Evolutionary conservation across 2,113 vertebrate genomes (phyloP), one percentile per base, ranked within the genome.

Genomic region (Gyps fulvus): DNA sequence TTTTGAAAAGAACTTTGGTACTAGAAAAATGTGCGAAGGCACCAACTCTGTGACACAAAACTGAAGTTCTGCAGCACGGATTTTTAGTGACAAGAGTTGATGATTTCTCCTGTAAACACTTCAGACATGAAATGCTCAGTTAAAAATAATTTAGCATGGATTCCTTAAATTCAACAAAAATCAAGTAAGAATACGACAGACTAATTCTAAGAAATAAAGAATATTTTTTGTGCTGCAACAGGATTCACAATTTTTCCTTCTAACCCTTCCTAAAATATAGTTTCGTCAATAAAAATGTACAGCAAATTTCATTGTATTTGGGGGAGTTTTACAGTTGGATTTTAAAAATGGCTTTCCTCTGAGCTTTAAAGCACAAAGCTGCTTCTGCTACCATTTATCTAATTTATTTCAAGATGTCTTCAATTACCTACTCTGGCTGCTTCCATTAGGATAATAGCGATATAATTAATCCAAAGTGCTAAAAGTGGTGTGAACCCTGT

Each of bases 381-480:
- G 42, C 55, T 86, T 83, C 76, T 91, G 45, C 45, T 89, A 58
- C 49, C 58, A 77, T 45, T 95, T 85, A 95, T 79, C 85, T 87
- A 11, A 91, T 95, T 96, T 94, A 88, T 73, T 93, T 96, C 82
- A 94, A 94, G 93, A 94, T 76, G 74, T 47, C 85, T 94, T 92
- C 80, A 95, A 92, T 92, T 96, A 93, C 50, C 62, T 88, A 66
- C 66, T 65, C 71, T 27, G 38, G 62, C 74, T 87, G 58, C 22
- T 90, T 83, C 85, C 79, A 90, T 93, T 93, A 96, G 29, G 59
- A 38, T 92, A 95, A 95, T 36, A 93, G 80, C 26, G 36, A 80
- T 66, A 58, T 88, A 88, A 95, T 93, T 91, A 97, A 94, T 34
- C 77, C 49, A 57, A 93, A 95, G 72, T 52, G 59, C 73, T 83